Conservation (phyloP, 1,140 invertebrate genomes). For the Temnothorax curvispinosus region DNA sequence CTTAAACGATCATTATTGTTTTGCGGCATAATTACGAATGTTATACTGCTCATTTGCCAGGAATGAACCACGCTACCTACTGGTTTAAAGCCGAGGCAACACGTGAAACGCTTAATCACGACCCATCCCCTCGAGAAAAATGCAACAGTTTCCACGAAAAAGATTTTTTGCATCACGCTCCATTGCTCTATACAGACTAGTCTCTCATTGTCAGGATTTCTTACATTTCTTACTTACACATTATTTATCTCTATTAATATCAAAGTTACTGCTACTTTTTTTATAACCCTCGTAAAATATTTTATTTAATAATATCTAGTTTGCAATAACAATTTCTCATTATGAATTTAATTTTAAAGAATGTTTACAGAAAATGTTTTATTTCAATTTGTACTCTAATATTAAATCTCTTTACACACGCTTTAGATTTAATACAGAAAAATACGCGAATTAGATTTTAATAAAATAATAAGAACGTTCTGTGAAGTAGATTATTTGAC, state of each 20-base stretch:
- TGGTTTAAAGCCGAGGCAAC: not conserved
- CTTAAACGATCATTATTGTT: constrained; percentile 62
- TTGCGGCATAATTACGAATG: constrained; percentile 11
- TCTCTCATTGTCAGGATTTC: not conserved
- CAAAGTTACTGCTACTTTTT: not conserved
- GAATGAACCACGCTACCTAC: not conserved
- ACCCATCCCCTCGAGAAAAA: not conserved
- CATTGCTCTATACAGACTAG: not conserved
- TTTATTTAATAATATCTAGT: not conserved
- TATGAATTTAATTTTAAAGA: not conserved
- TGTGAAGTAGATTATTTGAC: not conserved
- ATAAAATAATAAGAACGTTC: not conserved
- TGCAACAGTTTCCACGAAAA: not conserved
- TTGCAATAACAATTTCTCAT: not conserved
- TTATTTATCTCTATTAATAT: not conserved
- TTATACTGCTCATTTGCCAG: not conserved
- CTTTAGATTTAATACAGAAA: not conserved
- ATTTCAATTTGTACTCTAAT: not conserved
- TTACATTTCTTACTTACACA: not conserved
- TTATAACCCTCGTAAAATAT: not conserved
- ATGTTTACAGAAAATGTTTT: not conserved
- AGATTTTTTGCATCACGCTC: not conserved
- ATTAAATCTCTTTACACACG: not conserved
- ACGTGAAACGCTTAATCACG: not conserved
- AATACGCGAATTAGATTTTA: not conserved